Conservation (phyloP, 2,797 vertebrate genomes). For the Galago senegalensis region DNA sequence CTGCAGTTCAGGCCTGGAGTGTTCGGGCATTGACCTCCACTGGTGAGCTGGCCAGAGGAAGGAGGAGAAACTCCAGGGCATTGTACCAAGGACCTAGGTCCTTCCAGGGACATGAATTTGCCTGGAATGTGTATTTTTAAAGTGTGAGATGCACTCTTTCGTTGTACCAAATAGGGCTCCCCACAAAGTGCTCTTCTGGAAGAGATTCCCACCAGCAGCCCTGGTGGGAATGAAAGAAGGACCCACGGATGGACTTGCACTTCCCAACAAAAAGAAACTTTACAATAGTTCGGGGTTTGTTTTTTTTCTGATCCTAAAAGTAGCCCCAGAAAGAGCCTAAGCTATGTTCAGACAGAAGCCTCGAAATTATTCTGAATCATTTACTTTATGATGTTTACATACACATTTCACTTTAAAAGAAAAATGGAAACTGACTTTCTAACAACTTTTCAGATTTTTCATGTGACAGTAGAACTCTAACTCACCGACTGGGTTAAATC, state of each 20-base stretch:
- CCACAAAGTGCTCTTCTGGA: conserved; percentile 40
- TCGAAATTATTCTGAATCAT: conserved; percentile 75
- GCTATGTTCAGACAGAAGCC: conserved; percentile 60
- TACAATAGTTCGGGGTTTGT: conserved; percentile 18
- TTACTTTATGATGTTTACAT: conserved; percentile 85
- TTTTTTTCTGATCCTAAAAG: not conserved
- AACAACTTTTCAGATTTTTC: conserved; percentile 76
- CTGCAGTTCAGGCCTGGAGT: not conserved
- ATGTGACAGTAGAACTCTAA: conserved; percentile 72
- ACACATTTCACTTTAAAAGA: conserved; percentile 73
- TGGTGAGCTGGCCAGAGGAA: not conserved
- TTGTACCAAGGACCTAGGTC: not conserved
- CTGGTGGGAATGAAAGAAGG: not conserved
- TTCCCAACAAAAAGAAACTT: conserved; percentile 66
- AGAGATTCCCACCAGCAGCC: not conserved
- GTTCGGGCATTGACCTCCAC: not conserved
- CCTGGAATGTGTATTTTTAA: not conserved
- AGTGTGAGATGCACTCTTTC: not conserved
- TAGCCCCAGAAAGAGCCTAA: conserved; percentile 66
- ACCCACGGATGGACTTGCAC: not conserved
- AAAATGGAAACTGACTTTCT: conserved; percentile 77
- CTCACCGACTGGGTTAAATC: conserved; percentile 70
- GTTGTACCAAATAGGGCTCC: conserved; percentile 64
- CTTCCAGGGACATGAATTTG: not conserved
- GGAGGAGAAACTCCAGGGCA: not conserved